Base-by-base conservation (phyloP, 1,140 invertebrate genomes). In the Mizuhopecten yessoensis region DNA sequence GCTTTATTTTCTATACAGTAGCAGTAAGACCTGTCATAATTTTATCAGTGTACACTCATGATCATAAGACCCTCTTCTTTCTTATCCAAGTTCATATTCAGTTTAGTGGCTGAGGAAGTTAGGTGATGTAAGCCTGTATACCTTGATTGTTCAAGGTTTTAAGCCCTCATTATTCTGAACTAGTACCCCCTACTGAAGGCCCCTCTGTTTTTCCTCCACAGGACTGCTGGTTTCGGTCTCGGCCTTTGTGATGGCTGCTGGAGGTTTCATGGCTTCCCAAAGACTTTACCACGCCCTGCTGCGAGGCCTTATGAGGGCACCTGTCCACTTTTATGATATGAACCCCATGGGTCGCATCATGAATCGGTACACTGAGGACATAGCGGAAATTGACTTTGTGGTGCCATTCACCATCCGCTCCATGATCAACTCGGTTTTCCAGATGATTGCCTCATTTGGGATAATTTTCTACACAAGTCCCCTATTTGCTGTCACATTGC, bases 381-480 rank as follows among this genome's bases (percentile, higher is more conserved):
- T 97, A 95, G 96, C 97, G 23, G 96, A 96, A 3, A 94, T 97
- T 34, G 97, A 97, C 94, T 92, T 94, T 91, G 96, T 96, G 9
- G 93, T 97, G 17, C 97, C 97, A 45, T 97, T 97, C 92, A 97
- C 97, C 88, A 90, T 97, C 0, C 95, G 97, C n/a, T 96, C 96
- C 42, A 95, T 96, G 92, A 87, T 96, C 17, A 96, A 95, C 89
- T 94, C 95, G 33, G 91, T 96, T 88, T 97, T 98, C 95, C 97
- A 98, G 98, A 98, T 99, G 23, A 95, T 99, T 91, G 98, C 98
- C 34, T 98, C 98, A 17, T 96, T 99, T 92, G 97, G 98, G 95
- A 98, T 99, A 49, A 99, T 99, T 96, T 98, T 98, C 97, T 97
- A 97, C 95, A 98, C 98, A 92, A 99, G 98, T 87, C 98, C 99